Conservation (phyloP, 2,113 vertebrate species). For the Bungarus multicinctus region DNA sequence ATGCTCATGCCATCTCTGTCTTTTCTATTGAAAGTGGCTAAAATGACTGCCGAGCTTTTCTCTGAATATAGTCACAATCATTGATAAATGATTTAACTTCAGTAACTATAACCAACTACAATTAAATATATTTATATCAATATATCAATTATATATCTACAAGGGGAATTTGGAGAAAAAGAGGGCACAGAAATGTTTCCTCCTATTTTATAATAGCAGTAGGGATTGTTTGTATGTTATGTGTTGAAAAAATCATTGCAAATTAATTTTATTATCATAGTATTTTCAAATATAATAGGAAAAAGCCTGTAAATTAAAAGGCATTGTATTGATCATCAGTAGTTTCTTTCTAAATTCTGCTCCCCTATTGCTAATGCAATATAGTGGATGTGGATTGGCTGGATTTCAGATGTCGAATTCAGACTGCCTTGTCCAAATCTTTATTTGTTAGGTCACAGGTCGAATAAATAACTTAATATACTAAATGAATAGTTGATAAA, state of each 20-base stretch:
- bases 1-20: not conserved
- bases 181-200: not conserved
- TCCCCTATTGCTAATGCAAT: not conserved
- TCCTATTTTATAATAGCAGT: not conserved
- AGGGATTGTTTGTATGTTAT: not conserved
- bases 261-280: not conserved
- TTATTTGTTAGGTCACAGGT: not conserved
- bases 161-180: not conserved
- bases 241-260: not conserved
- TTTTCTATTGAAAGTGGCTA: not conserved
- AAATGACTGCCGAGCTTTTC: not conserved
- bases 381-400: not conserved
- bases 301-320: not conserved
- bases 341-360: not conserved
- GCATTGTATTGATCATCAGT: not conserved
- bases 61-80: not conserved
- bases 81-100: not conserved
- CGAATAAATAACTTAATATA: not conserved
- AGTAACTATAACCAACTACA: not conserved
- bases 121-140: not conserved
- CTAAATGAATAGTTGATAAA: not conserved
- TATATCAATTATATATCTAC: not conserved
- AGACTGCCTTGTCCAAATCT: not conserved
- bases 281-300: not conserved
- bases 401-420: not conserved